Evolutionary conservation across 2,113 vertebrate species (phyloP), one percentile per base, ranked within the genome.

Genomic region (Hystrix cristata): DNA sequence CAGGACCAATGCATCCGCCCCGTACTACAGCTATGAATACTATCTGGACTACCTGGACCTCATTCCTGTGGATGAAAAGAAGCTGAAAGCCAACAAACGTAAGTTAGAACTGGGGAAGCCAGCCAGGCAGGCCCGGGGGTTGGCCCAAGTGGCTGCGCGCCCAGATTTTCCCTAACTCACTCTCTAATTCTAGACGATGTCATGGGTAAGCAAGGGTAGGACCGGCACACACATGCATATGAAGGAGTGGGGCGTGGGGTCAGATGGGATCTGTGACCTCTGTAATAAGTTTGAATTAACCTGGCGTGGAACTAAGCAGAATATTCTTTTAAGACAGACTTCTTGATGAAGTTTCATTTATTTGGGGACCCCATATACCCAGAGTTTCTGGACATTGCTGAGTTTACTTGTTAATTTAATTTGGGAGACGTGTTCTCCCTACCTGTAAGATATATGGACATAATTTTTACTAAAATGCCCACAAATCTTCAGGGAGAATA

Each of bases 41-140:
- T 99, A 99, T 31, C 98, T 99, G 95, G 99, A 99, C 97, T 99
- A 99, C 65, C 51, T 99, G 64, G 99, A 99, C 95, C 98, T 98
- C 34, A 96, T 99, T 59, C 97, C 98, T 1, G 99, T 99, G 96
- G 99, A 99, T 43, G 99, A 99, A 94, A 99, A 98, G 97, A 98
- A 99, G 92, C 97, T 99, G 93, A 98, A 98, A 94, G 99, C 98
- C 97, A 98, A 99, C 97, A 99, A 99, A 98, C 99, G 99, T 99
- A 98, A 99, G 99, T 99, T 96, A n/a, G 78, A 27, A 10, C 27
- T 1, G 31, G 31, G 65, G 64, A 23, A 34, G 46, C 57, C 0
- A 0, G 57, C 53, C 57, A 13, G 81, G 85, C 34, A 19, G 78
- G 53, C 38, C 14, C 59, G 51, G 31, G 53, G 48, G 27, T 2